These are phyloP conservation scores for Diabrotica balteata DNA, from an alignment of 2,888 invertebrate species.

Conservation along the genomic window DNA sequence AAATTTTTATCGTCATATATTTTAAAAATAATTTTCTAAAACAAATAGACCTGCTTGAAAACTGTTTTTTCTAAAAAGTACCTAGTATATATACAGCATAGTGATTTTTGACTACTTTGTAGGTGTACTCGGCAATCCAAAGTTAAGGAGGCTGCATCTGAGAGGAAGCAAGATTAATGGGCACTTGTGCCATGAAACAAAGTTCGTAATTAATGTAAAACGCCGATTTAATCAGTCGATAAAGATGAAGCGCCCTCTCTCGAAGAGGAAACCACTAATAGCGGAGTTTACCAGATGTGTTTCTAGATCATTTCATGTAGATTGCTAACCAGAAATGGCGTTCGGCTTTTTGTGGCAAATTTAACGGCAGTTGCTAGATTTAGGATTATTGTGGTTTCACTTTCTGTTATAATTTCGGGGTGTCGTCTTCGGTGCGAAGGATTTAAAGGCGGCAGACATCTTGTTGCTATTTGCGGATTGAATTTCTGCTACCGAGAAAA, in stretches of 20 bases:
- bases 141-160: constrained; percentile 24
- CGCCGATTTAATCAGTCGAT: constrained; percentile 26
- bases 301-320: constrained; percentile 6
- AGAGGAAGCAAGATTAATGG: constrained; percentile 30
- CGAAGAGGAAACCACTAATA: constrained; percentile 2
- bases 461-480: too few relatives aligned
- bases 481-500: too few relatives aligned
- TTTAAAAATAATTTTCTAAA: too few relatives aligned
- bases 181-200: constrained; percentile 28
- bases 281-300: constrained; percentile 7
- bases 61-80: too few relatives aligned
- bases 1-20: too few relatives aligned
- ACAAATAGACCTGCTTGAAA: too few relatives aligned
- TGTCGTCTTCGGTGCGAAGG: too few relatives aligned
- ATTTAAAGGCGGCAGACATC: too few relatives aligned
- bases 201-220: constrained; percentile 34
- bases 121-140: neutral
- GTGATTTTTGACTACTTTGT: constrained; percentile 11
- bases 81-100: neutral
- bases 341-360: neutral
- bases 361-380: neutral
- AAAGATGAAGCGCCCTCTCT: constrained; percentile 13
- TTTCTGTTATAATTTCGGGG: neutral
- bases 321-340: neutral
- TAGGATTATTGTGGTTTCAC: neutral